Evolutionary conservation across 2,888 invertebrate genomes (phyloP).

Genomic region (Brachypalpus laphriformis): DNA sequence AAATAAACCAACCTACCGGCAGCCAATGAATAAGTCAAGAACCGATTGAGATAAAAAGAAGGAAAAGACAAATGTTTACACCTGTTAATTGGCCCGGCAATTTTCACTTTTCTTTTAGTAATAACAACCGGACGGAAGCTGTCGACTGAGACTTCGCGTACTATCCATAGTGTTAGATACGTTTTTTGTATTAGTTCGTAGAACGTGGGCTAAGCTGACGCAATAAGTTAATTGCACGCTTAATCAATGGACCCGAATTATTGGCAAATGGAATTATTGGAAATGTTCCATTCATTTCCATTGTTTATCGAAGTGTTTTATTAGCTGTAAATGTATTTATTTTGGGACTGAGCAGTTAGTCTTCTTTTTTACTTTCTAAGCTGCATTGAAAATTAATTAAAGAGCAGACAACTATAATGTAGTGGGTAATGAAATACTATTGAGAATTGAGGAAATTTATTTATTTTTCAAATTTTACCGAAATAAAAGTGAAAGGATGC

Average conservation of each 20-base stretch:
- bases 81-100: slow-evolving; percentile 15
- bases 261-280: slow-evolving; percentile 14
- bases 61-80: slow-evolving; percentile 1
- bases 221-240: slow-evolving; percentile 12
- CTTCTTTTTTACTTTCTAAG: background rate
- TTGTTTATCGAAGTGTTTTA: slow-evolving; percentile 18
- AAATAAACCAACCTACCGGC: background rate
- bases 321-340: slow-evolving; percentile 28
- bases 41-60: background rate
- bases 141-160: slow-evolving; percentile 32
- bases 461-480: background rate
- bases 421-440: background rate
- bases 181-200: background rate
- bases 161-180: background rate
- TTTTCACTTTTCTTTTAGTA: slow-evolving; percentile 20
- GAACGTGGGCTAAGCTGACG: background rate
- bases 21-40: background rate
- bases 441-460: background rate
- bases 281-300: background rate
- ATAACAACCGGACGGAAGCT: slow-evolving; percentile 27
- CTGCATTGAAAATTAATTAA: background rate
- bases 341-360: background rate
- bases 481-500: too few species aligned
- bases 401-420: background rate
- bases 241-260: slow-evolving; percentile 9